Percentiles rank a stretch among this genome's conserved stretches.
These are phyloP conservation scores for Corapipo altera DNA, from an alignment of 2,113 vertebrate genomes.

Conservation along the genomic window DNA sequence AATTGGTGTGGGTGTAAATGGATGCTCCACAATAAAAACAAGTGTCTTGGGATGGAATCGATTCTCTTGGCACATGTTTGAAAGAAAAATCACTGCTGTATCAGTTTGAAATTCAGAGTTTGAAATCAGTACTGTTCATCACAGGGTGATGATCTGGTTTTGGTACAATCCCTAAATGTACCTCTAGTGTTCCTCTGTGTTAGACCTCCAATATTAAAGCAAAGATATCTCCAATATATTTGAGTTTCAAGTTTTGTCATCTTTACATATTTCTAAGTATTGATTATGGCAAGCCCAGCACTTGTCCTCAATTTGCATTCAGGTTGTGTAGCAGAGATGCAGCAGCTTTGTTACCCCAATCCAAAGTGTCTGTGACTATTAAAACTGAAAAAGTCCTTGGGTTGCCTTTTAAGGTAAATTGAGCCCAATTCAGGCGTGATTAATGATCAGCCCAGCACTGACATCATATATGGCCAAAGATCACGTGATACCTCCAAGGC, in stretches of 20 bases:
- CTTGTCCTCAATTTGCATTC: neutral
- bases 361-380: neutral
- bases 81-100: neutral
- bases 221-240: neutral
- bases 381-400: neutral
- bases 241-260: neutral
- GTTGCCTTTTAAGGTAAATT: constrained; percentile 4
- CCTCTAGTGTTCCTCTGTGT: neutral
- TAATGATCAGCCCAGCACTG: neutral
- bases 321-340: neutral
- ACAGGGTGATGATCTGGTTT: neutral
- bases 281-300: neutral
- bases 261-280: neutral
- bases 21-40: neutral
- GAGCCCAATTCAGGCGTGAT: neutral
- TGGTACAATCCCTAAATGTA: neutral
- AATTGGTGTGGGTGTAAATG: neutral
- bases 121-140: neutral
- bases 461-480: neutral
- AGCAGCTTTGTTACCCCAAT: neutral
- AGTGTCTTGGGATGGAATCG: neutral
- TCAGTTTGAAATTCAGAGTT: neutral
- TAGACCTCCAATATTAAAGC: neutral
- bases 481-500: neutral
- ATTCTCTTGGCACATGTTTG: accelerated